Evolutionary conservation across 2,888 invertebrate genomes (phyloP).

Genomic region (Tyria jacobaeae): DNA sequence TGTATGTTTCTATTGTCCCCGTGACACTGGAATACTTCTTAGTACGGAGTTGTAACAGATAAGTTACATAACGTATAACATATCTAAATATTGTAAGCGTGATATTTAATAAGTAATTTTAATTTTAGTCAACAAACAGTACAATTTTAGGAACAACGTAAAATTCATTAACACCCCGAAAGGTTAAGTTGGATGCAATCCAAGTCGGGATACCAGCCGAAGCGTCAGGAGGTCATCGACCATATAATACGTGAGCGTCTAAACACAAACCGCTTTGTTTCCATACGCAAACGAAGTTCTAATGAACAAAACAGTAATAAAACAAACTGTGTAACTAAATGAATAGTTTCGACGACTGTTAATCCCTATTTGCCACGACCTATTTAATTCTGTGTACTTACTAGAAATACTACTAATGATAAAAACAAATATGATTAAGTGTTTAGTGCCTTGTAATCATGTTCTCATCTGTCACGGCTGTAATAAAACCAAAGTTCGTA

Average conservation of each 20-base stretch:
- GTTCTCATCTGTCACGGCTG: too few species aligned
- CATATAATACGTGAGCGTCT: constrained; percentile 39
- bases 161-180: constrained; percentile 33
- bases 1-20: too few species aligned
- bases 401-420: too few species aligned
- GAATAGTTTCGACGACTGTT: background rate
- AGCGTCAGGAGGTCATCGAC: constrained; percentile 48
- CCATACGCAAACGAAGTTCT: constrained; percentile 15
- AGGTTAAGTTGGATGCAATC: constrained; percentile 53
- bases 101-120: background rate
- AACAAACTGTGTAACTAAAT: background rate
- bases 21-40: too few species aligned
- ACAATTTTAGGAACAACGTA: constrained; percentile 17
- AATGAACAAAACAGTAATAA: constrained; percentile 2
- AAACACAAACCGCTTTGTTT: constrained; percentile 10
- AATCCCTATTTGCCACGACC: too few species aligned
- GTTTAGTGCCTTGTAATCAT: too few species aligned
- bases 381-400: too few species aligned
- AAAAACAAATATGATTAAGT: too few species aligned
- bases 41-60: background rate
- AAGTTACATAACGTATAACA: background rate
- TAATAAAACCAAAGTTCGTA: too few species aligned
- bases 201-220: constrained; percentile 42
- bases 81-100: background rate
- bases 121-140: background rate